Percentiles rank a stretch among this genome's conserved stretches.
Conservation (phyloP, 2,797 vertebrate genomes). For the Protonibea diacanthus region DNA sequence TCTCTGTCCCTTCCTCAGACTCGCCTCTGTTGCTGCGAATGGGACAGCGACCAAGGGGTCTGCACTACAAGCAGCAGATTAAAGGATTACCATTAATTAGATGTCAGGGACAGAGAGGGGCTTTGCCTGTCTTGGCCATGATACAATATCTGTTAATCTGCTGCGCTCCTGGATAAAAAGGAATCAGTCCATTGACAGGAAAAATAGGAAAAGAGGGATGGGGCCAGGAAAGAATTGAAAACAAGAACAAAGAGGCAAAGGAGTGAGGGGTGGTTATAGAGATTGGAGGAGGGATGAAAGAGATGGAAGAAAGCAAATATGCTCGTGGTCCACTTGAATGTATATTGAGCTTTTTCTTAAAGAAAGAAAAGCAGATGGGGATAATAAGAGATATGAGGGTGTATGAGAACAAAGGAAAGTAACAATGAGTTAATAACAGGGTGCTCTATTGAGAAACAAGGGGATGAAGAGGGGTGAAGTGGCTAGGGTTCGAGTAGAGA, state of each 20-base stretch:
- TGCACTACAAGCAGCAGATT: constrained; percentile 88
- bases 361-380: constrained; percentile 71
- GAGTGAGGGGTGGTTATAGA: constrained; percentile 64
- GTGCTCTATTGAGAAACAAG: constrained; percentile 69
- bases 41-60: constrained; percentile 84
- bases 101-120: constrained; percentile 84
- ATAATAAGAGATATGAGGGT: constrained; percentile 76
- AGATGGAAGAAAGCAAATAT: constrained; percentile 71
- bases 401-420: constrained; percentile 63
- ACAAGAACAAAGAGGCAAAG: constrained; percentile 76
- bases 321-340: constrained; percentile 78
- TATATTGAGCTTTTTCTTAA: constrained; percentile 78
- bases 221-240: constrained; percentile 70
- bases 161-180: constrained; percentile 86
- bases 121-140: constrained; percentile 89
- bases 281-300: constrained; percentile 71
- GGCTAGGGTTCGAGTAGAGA: constrained; percentile 36
- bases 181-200: constrained; percentile 89
- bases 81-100: constrained; percentile 97
- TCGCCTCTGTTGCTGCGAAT: constrained; percentile 82
- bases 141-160: constrained; percentile 93
- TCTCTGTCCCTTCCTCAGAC: constrained; percentile 72
- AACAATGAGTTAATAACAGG: constrained; percentile 75
- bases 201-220: constrained; percentile 82
- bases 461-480: constrained; percentile 71